Evolutionary conservation across 2,113 vertebrate genomes (phyloP).

Genomic region (Pogona vitticeps): DNA sequence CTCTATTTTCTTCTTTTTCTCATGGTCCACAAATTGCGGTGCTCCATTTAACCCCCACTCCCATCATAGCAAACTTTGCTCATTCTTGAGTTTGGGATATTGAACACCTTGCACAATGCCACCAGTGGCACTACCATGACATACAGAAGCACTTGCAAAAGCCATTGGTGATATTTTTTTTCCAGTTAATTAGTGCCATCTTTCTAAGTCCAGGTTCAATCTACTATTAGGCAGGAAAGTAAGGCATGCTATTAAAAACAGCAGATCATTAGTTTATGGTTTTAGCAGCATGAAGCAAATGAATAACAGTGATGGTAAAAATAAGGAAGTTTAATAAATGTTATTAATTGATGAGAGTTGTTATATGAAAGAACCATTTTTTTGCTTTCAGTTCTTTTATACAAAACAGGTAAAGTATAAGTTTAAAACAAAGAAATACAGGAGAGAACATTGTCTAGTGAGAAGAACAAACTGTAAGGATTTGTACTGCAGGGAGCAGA

Average conservation of each 20-base stretch:
- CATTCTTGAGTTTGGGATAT: too few relatives aligned
- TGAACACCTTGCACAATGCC: too few relatives aligned
- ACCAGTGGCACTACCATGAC: too few relatives aligned
- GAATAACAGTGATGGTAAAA: neutral
- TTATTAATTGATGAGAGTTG: too few relatives aligned
- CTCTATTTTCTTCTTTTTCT: too few relatives aligned
- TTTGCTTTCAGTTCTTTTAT: too few relatives aligned
- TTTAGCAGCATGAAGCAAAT: neutral
- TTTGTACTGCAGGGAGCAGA: neutral
- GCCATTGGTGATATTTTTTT: neutral
- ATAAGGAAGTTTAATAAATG: neutral
- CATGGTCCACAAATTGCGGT: neutral
- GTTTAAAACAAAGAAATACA: too few relatives aligned
- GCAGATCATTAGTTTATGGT: neutral
- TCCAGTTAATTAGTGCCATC: neutral
- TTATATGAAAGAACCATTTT: too few relatives aligned
- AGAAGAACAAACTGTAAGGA: too few relatives aligned
- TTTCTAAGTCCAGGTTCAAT: neutral
- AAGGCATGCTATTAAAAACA: neutral
- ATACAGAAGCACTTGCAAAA: neutral
- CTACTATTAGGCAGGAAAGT: neutral
- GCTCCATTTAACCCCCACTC: neutral
- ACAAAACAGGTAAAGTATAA: too few relatives aligned
- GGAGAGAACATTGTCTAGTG: too few relatives aligned
- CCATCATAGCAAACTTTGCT: neutral